phyloP scores from a whole-genome alignment of 2,888 invertebrate genomes.

The Morinoia aosen region DNA sequence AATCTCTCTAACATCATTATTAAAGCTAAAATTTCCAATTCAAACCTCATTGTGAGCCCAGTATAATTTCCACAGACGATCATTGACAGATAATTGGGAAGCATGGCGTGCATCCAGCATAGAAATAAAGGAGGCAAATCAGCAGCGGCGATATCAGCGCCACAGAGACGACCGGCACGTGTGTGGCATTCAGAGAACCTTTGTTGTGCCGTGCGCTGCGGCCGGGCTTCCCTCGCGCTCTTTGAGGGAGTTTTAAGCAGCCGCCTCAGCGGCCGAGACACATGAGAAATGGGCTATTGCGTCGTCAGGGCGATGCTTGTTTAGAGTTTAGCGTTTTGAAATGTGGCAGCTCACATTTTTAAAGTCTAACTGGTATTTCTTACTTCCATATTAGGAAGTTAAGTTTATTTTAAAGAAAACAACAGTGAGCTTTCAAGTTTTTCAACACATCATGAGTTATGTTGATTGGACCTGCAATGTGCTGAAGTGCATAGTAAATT shows the following conservation, averaged over 20 bases:
- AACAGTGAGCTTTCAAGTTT: background rate
- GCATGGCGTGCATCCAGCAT: background rate
- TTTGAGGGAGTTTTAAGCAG: background rate
- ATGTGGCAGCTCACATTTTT: background rate
- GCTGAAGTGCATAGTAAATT: no score
- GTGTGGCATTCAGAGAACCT: background rate
- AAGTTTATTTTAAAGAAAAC: background rate
- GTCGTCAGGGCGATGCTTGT: background rate
- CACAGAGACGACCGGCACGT: background rate
- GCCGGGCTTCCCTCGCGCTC: conserved; percentile 21
- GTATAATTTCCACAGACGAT: background rate
- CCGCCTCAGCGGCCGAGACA: background rate
- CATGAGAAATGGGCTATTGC: background rate
- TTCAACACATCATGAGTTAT: no score
- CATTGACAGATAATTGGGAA: background rate
- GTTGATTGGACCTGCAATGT: no score
- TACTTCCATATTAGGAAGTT: background rate
- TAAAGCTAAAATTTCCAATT: background rate
- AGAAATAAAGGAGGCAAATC: background rate
- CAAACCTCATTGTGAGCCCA: background rate
- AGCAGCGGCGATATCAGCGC: background rate
- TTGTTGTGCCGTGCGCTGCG: conserved; percentile 6
- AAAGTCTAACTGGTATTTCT: background rate
- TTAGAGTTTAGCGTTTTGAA: background rate
- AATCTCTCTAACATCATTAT: background rate